phyloP scores from a whole-genome alignment of 2,888 invertebrate species.

The Asteroscopus sphinx region DNA sequence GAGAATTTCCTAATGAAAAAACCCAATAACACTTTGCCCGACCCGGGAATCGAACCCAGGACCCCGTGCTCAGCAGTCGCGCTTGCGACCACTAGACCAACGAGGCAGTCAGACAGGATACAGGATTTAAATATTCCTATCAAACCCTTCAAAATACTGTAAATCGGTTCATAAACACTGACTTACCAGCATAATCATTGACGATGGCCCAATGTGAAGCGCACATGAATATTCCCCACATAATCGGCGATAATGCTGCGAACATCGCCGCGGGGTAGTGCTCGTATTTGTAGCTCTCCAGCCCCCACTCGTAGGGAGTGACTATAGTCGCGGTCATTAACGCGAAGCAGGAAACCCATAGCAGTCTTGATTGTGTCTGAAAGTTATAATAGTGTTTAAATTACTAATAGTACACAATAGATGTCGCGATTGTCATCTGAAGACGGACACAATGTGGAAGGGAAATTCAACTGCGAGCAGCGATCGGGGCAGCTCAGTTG shows the following conservation, averaged over 20 bases:
- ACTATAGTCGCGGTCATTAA: conserved; percentile 81
- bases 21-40: too few relatives aligned
- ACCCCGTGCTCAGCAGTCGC: too few relatives aligned
- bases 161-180: not conserved
- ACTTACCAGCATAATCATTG: conserved; percentile 87
- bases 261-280: conserved; percentile 87
- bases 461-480: too few relatives aligned
- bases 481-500: too few relatives aligned
- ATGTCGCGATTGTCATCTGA: too few relatives aligned
- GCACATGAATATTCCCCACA: conserved; percentile 89
- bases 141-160: not conserved
- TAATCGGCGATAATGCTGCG: conserved; percentile 88
- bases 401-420: too few relatives aligned
- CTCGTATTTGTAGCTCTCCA: conserved; percentile 85
- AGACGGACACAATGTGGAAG: too few relatives aligned
- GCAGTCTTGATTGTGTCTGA: conserved; percentile 78
- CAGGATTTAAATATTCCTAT: too few relatives aligned
- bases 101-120: too few relatives aligned
- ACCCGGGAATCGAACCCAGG: too few relatives aligned
- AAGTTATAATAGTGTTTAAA: conserved; percentile 51
- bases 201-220: conserved; percentile 88
- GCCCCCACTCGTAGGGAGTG: conserved; percentile 88
- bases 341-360: conserved; percentile 79
- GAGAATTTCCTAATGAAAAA: too few relatives aligned
- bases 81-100: too few relatives aligned